Base-by-base conservation (phyloP, 2,888 invertebrate species). In the Drosophila siamana region DNA sequence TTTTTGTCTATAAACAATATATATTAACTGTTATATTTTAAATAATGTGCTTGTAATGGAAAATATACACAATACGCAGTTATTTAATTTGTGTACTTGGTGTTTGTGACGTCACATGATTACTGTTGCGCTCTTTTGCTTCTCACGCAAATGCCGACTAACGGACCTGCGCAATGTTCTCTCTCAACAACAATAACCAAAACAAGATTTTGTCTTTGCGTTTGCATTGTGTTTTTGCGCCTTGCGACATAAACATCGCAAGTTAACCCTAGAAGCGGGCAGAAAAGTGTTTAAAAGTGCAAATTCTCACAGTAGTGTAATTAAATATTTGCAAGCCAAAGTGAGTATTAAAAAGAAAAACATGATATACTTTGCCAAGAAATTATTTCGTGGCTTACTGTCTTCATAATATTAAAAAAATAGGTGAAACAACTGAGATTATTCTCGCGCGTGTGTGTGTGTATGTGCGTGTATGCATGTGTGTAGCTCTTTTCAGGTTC, bases 401-500 rank as follows among this genome's bases (percentile, higher is more conserved):
- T 26, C 9, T 22, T 28, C 8, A 28, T 3, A 7, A 0, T 38
- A n/a, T 11, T 5, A 38, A 38, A 2, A 2, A 38, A 46, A 36
- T 24, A 24, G 11, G 15, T 56, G 15, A 22, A 43, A 8, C 16
- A 22, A 9, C 33, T 48, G 28, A 40, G 13, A 48, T 30, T 59
- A 16, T 9, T 28, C 4, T 11, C n/a, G n/a, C n/a, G n/a, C n/a
- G n/a, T 40, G n/a, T 30, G 30, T 19, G n/a, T 57, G 16, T 13
- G 13, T 38, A 16, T 8, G 1, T 56, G 15, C 6, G n/a, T 47
- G 33, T 36, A 13, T 38, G 57, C 22, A 28, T 9, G 68, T 60
- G 36, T 33, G 60, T 44, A 48, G 57, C 36, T 54, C 62, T 55
- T 78, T 86, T 86, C 87, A 80, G 86, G 84, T 86, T 83, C 81